A percentile compares a stretch with the other conserved stretches of the same genome.
phyloP scores from a whole-genome alignment of 2,888 invertebrate species.

The Monochamus alternatus region DNA sequence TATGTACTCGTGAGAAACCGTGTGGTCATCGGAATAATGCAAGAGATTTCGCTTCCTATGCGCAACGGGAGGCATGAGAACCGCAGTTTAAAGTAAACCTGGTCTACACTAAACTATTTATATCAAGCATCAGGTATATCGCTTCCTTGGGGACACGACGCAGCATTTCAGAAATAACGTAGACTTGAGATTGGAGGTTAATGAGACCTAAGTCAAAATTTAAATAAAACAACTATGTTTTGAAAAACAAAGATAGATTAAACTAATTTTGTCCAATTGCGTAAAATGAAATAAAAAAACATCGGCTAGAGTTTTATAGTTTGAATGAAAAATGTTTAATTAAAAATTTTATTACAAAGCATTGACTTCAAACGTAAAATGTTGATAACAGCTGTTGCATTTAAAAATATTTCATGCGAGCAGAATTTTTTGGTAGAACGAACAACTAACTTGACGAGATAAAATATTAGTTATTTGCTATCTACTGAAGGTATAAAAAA shows the following conservation, averaged over 20 bases:
- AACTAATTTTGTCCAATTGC: no score
- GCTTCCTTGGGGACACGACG: no score
- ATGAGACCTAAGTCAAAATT: no score
- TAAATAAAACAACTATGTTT: no score
- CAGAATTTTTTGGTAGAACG: no score
- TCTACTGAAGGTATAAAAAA: no score
- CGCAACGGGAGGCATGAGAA: not conserved
- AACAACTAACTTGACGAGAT: no score
- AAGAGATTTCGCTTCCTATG: conserved; percentile 7
- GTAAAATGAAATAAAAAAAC: not conserved
- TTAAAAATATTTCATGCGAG: not conserved
- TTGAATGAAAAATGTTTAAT: not conserved
- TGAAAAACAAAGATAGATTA: no score
- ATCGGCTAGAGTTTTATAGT: not conserved
- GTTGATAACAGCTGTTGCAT: not conserved
- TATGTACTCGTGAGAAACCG: conserved; percentile 25
- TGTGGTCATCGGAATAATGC: conserved; percentile 23
- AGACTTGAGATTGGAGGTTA: no score
- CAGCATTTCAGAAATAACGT: no score
- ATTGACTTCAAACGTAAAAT: not conserved
- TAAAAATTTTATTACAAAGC: not conserved
- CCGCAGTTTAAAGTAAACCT: not conserved
- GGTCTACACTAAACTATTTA: not conserved
- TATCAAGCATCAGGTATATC: no score
- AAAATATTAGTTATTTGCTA: no score